Evolutionary conservation across 1,140 invertebrate genomes (phyloP), one percentile per base, ranked within the genome.

Genomic region (Marisa cornuarietis): DNA sequence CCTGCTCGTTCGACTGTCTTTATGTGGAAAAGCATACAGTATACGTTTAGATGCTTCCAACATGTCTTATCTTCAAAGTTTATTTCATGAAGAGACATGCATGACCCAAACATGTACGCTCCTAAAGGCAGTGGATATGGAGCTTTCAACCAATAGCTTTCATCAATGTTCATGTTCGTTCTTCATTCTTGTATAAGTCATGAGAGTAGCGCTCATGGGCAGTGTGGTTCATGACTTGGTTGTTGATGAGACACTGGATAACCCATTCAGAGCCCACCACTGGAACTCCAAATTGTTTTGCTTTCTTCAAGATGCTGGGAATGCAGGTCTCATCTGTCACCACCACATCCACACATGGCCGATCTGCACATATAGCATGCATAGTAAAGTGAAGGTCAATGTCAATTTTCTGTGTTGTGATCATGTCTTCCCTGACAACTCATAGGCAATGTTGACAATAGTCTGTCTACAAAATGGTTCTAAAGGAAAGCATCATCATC

Each of bases 181-280:
- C 26, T 11, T 49, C 74, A 14, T 54, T 11, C 49, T 77, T 77
- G 42, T 7, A 65, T 20, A 72, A 87, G 79, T 88, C 91, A 89
- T 89, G 82, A 31, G 68, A 82, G 76, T 90, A 91, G 80, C 84
- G 85, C 16, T 85, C 83, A 83, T 90, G 89, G 49, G 81, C 84
- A 26, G 79, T 79, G 78, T 82, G 88, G 66, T 83, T 78, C 49
- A 90, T 79, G 61, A 83, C 61, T 75, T 86, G 80, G 8, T 89
- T 89, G 78, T 86, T 87, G 24, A 92, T 89, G 13, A 92, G 79
- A 81, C 86, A 91, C 83, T 92, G 90, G 49, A 90, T 88, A 22
- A 92, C 82, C 90, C 91, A 92, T 79, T 92, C 90, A 58, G 86
- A 87, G 8, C 89, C 88, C 52, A 91, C 88, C 26, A 91, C 77